phyloP scores from a whole-genome alignment of 1,140 invertebrate genomes.

The Drosophila rhopaloa region DNA sequence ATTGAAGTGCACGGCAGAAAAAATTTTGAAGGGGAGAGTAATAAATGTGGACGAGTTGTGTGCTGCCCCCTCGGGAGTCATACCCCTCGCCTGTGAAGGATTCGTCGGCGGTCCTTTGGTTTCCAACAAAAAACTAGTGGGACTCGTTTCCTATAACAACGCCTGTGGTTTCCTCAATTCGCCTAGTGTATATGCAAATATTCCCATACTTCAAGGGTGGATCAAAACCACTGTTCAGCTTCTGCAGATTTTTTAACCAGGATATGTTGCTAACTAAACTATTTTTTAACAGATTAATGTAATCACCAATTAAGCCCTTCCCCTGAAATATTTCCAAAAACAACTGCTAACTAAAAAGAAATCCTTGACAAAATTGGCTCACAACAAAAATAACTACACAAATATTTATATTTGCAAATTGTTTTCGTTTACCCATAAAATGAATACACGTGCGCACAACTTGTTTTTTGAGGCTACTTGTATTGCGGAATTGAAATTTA shows the following conservation, averaged over 20 bases:
- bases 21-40: background rate
- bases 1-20: background rate
- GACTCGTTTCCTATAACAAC: slow-evolving; percentile 22
- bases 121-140: slow-evolving; percentile 22
- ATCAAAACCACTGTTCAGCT: slow-evolving; percentile 6
- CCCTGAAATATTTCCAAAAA: background rate
- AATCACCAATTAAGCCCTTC: background rate
- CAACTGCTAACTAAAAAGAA: background rate
- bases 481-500: slow-evolving; percentile 68
- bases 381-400: slow-evolving; percentile 2
- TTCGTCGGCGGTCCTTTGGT: slow-evolving; percentile 29
- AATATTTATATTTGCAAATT: slow-evolving; percentile 35
- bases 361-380: background rate
- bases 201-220: slow-evolving; percentile 17
- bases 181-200: slow-evolving; percentile 27
- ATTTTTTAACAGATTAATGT: background rate
- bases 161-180: slow-evolving; percentile 9
- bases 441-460: background rate
- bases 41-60: slow-evolving; percentile 7
- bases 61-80: background rate
- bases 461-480: slow-evolving; percentile 3
- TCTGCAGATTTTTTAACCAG: background rate
- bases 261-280: no score
- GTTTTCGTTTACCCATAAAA: slow-evolving; percentile 18
- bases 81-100: background rate